Evolutionary conservation across 92 coral and sea anemone species (phyloP), one percentile per base, ranked within the genome.

Genomic region (Pocillopora meandrina): DNA sequence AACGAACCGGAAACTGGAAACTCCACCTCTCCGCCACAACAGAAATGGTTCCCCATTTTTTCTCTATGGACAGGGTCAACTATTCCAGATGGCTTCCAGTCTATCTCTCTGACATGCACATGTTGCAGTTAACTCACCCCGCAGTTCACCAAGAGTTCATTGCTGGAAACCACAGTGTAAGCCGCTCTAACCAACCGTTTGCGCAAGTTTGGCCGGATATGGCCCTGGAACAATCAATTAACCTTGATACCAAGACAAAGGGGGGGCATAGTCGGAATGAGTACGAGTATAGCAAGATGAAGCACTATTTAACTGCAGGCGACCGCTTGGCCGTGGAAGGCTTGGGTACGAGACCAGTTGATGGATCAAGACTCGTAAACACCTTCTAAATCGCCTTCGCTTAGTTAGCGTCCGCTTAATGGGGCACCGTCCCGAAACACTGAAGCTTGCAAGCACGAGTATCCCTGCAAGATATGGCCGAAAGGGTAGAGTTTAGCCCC

Each of bases 21-120:
- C 86, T 88, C 16, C 91, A 88, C 64, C 87, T 88, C 71, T 17
- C 85, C 56, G 33, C 91, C 11, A 82, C 87, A 15, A 74, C 91
- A 21, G 69, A 77, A 2, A 77, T 88, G 91, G 71, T 83, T 75
- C 88, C 91, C 73, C 87, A 83, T 83, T 88, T 88, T 87, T 88
- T 75, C 68, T 65, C 85, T 20, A 88, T 88, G 91, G 87, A 83
- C 78, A 68, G 87, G 75, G 15, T 79, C 56, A 86, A 86, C 69
- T 76, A 76, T 58, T 73, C 90, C 10, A 52, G 87, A 70, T 87
- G 87, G 90, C 72, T 82, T 35, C 90, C 90, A 65, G 83, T 81
- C 15, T 81, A 87, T 65, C 86, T 87, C 56, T 64, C 87, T 7
- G 90, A 82, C 67, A 87, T 87, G 87, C 64, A 82, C 56, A 18